Conservation (phyloP, 2,888 invertebrate species). For the Pandemis cinnamomeana region DNA sequence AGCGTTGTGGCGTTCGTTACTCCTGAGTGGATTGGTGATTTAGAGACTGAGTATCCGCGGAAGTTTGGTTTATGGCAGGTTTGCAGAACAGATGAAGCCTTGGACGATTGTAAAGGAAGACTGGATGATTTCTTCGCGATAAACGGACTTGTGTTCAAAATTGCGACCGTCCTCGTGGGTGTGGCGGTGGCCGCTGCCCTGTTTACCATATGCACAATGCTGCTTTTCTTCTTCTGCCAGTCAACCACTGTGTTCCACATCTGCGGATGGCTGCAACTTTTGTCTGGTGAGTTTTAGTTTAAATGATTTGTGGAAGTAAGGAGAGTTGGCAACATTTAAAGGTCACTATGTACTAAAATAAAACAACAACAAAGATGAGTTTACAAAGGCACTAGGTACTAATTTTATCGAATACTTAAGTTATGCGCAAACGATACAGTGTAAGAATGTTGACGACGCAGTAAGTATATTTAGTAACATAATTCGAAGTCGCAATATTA, state of each 20-base stretch:
- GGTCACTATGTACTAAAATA: no score
- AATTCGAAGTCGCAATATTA: neutral
- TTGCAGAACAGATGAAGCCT: slow-evolving; percentile 91
- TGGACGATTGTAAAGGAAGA: slow-evolving; percentile 93
- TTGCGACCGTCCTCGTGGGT: slow-evolving; percentile 95
- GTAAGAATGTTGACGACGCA: neutral
- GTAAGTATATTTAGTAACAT: neutral
- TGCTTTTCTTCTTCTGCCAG: slow-evolving; percentile 96
- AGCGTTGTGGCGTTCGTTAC: slow-evolving; percentile 97
- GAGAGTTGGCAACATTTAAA: neutral
- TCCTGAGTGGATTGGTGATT: slow-evolving; percentile 95
- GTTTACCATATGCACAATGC: slow-evolving; percentile 93
- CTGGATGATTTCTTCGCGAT: slow-evolving; percentile 93
- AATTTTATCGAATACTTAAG: neutral
- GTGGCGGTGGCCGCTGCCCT: slow-evolving; percentile 93
- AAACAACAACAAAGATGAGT: neutral
- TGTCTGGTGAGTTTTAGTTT: slow-evolving; percentile 90
- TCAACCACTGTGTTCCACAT: slow-evolving; percentile 96
- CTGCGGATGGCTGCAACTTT: slow-evolving; percentile 97
- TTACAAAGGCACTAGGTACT: neutral
- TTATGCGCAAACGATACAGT: neutral
- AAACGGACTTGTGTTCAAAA: slow-evolving; percentile 92
- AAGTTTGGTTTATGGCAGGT: slow-evolving; percentile 97
- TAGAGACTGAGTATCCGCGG: slow-evolving; percentile 93
- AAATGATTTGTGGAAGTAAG: neutral